A percentile compares a stretch with the other conserved stretches of the same genome.
Conservation (phyloP, 1,140 invertebrate genomes). For the Apis cerana region DNA sequence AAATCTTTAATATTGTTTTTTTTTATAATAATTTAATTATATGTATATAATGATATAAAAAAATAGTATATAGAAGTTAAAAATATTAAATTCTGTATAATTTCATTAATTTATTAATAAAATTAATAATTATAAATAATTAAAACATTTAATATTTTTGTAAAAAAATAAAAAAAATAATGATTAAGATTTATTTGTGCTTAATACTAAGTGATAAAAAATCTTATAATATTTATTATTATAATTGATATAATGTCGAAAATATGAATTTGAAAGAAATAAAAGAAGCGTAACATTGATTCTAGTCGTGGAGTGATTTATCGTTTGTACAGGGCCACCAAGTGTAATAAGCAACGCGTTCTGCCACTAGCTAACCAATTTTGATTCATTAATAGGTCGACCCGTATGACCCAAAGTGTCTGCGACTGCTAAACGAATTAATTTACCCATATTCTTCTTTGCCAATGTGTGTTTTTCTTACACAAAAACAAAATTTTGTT, state of each 20-base stretch:
- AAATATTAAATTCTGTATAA: not conserved
- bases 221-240: not conserved
- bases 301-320: conserved; percentile 43
- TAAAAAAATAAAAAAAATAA: not conserved
- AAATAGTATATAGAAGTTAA: not conserved
- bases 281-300: not conserved
- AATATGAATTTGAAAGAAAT: not conserved
- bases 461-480: conserved; percentile 2
- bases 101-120: not conserved
- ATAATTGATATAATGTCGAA: not conserved
- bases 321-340: conserved; percentile 37
- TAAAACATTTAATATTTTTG: not conserved
- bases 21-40: not conserved
- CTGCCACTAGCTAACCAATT: conserved; percentile 51
- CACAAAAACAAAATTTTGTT: conserved; percentile 8
- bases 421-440: conserved; percentile 57
- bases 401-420: conserved; percentile 51
- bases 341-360: conserved; percentile 50
- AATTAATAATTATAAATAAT: not conserved
- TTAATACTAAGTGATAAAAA: not conserved
- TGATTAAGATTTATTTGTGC: not conserved
- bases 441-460: conserved; percentile 37
- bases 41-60: not conserved
- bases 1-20: not conserved
- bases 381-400: conserved; percentile 59